Percentiles rank a stretch among this genome's conserved stretches.
Conservation (phyloP, 2,113 vertebrate genomes). For the Machaerirhynchus nigripectus region DNA sequence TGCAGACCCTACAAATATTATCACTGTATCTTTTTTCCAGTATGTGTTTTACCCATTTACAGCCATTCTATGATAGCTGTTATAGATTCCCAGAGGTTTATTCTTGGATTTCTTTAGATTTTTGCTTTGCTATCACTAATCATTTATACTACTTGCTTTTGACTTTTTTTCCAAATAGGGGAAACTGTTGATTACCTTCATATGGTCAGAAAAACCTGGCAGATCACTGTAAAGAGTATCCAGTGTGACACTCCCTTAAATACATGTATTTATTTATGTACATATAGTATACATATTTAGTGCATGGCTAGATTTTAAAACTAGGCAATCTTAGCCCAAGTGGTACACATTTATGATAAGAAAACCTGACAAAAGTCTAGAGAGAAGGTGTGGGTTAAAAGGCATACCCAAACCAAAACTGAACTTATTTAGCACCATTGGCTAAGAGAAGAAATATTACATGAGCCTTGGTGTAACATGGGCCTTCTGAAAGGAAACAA, state of each 20-base stretch:
- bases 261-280: background rate
- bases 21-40: background rate
- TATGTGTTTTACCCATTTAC: background rate
- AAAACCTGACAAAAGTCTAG: background rate
- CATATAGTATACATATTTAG: background rate
- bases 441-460: background rate
- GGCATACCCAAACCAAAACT: fast-evolving
- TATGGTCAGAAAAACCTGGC: background rate
- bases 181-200: background rate
- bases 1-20: background rate
- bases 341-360: background rate
- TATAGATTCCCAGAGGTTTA: background rate
- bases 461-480: background rate
- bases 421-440: background rate
- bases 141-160: background rate
- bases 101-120: background rate
- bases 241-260: background rate
- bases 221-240: background rate
- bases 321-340: background rate
- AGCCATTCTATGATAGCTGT: background rate
- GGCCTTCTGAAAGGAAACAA: background rate
- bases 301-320: background rate
- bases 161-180: background rate
- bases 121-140: background rate
- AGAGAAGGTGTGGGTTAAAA: background rate